A percentile compares a stretch with the other conserved stretches of the same genome.
These are phyloP conservation scores for Drosophila saltans DNA, from an alignment of 1,140 invertebrate genomes.

Conservation along the genomic window DNA sequence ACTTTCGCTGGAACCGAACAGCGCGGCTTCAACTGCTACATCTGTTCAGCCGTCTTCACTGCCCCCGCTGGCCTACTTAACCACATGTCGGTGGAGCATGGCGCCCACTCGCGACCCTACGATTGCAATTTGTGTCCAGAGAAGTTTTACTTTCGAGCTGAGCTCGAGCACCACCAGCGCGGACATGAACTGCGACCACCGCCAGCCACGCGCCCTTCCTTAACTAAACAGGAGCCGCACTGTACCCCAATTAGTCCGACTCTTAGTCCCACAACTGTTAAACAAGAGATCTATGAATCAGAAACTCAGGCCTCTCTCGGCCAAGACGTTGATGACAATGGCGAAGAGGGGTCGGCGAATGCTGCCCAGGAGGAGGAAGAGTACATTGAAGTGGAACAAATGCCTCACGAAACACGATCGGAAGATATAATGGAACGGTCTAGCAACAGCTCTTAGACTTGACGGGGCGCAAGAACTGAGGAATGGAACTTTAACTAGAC, in stretches of 20 bases:
- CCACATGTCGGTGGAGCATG: constrained; percentile 92
- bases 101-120: constrained; percentile 90
- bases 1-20: constrained; percentile 92
- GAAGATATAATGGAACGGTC: constrained; percentile 57
- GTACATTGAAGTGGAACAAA: constrained; percentile 82
- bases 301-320: constrained; percentile 33
- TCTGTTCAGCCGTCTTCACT: constrained; percentile 94
- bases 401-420: constrained; percentile 59
- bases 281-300: constrained; percentile 67
- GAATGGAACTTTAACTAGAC: constrained; percentile 14
- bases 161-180: constrained; percentile 92
- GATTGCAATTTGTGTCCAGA: constrained; percentile 92
- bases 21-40: constrained; percentile 92
- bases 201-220: neutral
- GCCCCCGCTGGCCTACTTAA: constrained; percentile 90
- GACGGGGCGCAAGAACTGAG: neutral
- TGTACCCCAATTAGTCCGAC: constrained; percentile 40
- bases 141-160: constrained; percentile 95
- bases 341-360: constrained; percentile 15
- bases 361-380: constrained; percentile 73
- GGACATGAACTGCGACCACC: constrained; percentile 59
- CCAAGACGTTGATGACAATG: neutral
- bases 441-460: constrained; percentile 57
- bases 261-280: constrained; percentile 54
- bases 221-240: constrained; percentile 41